phyloP scores from a whole-genome alignment of 2,888 invertebrate species.

The Cartodere bifasciata region DNA sequence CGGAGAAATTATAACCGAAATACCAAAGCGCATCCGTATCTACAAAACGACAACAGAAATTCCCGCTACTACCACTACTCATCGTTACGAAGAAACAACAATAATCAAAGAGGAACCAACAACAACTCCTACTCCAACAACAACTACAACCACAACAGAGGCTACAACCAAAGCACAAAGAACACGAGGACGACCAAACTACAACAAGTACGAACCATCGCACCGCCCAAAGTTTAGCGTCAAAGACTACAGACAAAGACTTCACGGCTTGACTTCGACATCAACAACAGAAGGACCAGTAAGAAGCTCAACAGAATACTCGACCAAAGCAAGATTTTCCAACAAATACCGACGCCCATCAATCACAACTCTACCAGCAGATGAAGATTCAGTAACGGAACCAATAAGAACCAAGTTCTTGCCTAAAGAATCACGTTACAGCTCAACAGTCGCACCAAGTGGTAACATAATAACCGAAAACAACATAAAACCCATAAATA shows the following conservation, averaged over 20 bases:
- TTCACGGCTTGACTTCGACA: conserved; percentile 43
- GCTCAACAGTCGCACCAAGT: conserved; percentile 13
- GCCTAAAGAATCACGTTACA: conserved; percentile 31
- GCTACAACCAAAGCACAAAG: conserved; percentile 23
- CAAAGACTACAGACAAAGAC: conserved; percentile 58
- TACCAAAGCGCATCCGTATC: too few species aligned
- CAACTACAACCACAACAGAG: conserved; percentile 30
- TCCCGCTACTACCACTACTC: too few species aligned
- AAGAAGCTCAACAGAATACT: conserved; percentile 13
- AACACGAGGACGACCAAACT: conserved; percentile 32
- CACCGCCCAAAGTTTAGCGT: conserved; percentile 63
- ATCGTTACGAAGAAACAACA: too few species aligned
- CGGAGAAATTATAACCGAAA: too few species aligned
- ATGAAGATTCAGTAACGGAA: conserved; percentile 27
- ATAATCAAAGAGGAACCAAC: conserved; percentile 5
- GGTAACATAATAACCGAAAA: conserved; percentile 23
- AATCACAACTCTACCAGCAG: conserved; percentile 30
- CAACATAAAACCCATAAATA: conserved; percentile 23
- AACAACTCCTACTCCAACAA: conserved; percentile 21
- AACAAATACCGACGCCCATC: conserved; percentile 35
- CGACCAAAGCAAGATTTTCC: conserved; percentile 37
- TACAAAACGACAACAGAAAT: too few species aligned
- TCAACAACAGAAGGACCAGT: conserved; percentile 24
- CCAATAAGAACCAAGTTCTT: conserved; percentile 31
- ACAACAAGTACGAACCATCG: conserved; percentile 41